These are phyloP conservation scores for Phyllotreta cruciferae DNA, from an alignment of 2,888 invertebrate genomes.

Conservation along the genomic window DNA sequence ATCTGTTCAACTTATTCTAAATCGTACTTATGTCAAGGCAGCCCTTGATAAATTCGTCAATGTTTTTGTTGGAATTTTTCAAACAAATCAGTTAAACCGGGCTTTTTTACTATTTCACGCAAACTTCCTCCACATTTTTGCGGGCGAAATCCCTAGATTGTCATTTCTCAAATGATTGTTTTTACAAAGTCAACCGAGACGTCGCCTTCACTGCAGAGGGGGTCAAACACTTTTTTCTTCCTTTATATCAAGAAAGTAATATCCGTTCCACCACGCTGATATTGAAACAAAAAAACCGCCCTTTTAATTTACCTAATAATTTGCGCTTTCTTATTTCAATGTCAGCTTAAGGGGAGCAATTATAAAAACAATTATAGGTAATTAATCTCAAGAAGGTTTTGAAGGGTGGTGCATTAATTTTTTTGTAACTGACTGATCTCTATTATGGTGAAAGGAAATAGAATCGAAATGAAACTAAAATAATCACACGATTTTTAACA, in stretches of 20 bases:
- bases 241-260: neutral
- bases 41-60: neutral
- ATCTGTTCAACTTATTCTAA: no score
- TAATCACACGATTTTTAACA: no score
- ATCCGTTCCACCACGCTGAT: neutral
- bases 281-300: no score
- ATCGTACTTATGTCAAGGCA: neutral
- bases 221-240: slow-evolving; percentile 10
- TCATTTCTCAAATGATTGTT: slow-evolving; percentile 32
- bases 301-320: slow-evolving; percentile 5
- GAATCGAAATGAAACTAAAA: no score
- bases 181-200: slow-evolving; percentile 24
- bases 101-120: slow-evolving; percentile 8
- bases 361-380: neutral
- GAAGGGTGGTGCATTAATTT: no score
- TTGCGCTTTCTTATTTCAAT: neutral
- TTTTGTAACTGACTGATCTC: no score
- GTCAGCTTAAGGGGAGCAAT: no score
- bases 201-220: slow-evolving; percentile 20
- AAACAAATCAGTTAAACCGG: slow-evolving; percentile 13
- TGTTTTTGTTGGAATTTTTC: slow-evolving; percentile 5
- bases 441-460: no score
- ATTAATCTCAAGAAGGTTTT: no score
- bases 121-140: slow-evolving; percentile 22
- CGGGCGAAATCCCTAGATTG: slow-evolving; percentile 21